These are phyloP conservation scores for Holotrichia oblita DNA, from an alignment of 1,140 invertebrate species.

Conservation along the genomic window DNA sequence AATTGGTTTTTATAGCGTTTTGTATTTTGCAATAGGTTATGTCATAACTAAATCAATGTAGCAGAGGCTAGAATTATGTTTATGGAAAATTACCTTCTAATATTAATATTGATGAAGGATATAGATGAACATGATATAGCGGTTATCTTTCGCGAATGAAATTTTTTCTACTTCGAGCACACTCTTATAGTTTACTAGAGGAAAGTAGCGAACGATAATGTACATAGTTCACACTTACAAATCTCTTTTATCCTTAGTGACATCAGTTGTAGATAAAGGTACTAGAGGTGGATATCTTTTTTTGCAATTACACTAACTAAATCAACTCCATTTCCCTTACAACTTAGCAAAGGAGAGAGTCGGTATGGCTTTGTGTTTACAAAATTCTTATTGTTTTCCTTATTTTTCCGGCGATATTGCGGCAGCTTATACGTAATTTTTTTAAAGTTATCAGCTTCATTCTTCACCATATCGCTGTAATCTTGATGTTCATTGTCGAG, in stretches of 20 bases:
- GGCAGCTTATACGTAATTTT: background rate
- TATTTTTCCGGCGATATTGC: background rate
- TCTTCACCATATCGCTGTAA: constrained; percentile 44
- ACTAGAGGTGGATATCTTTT: constrained; percentile 60
- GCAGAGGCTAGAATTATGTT: too few species aligned
- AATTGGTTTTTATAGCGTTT: too few species aligned
- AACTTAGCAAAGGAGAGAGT: constrained; percentile 62
- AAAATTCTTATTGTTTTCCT: constrained; percentile 37
- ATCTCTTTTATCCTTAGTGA: constrained; percentile 61
- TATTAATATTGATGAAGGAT: too few species aligned
- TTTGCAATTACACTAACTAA: constrained; percentile 73
- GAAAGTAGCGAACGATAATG: too few species aligned
- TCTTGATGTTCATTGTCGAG: constrained; percentile 46
- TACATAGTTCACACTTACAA: constrained; percentile 36
- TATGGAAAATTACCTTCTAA: too few species aligned
- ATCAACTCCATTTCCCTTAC: constrained; percentile 71
- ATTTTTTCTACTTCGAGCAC: too few species aligned
- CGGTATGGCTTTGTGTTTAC: constrained; percentile 54
- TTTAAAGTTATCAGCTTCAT: constrained; percentile 44
- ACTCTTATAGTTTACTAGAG: too few species aligned
- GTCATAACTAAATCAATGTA: too few species aligned
- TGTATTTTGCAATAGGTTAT: too few species aligned
- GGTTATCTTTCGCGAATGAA: too few species aligned
- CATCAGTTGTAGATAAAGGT: constrained; percentile 67
- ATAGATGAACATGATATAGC: too few species aligned